Percentiles rank a stretch among this genome's conserved stretches.
Evolutionary conservation across 2,888 invertebrate genomes (phyloP).

Genomic region (Apodemia mormo): DNA sequence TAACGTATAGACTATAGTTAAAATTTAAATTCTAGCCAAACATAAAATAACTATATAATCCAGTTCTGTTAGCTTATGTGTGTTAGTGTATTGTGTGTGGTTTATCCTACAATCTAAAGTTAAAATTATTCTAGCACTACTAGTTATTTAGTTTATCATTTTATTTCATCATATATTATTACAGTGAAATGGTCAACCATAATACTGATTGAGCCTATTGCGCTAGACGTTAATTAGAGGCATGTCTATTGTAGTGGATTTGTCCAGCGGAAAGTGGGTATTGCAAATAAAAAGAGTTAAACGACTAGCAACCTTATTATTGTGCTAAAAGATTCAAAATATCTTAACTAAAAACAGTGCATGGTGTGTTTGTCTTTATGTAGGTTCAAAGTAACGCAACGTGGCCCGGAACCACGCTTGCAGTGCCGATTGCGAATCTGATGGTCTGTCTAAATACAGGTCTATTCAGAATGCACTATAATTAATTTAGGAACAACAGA

Average conservation of each 20-base stretch:
- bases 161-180: background rate
- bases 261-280: slow-evolving; percentile 29
- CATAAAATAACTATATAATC: no score
- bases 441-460: slow-evolving; percentile 35
- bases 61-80: no score
- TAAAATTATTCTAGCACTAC: background rate
- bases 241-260: slow-evolving; percentile 37
- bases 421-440: slow-evolving; percentile 43
- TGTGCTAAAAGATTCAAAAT: slow-evolving; percentile 28
- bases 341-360: slow-evolving; percentile 35
- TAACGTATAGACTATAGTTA: no score
- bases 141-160: background rate
- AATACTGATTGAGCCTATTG: slow-evolving; percentile 25
- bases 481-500: background rate
- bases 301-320: slow-evolving; percentile 36
- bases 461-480: background rate
- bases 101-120: background rate
- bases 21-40: no score
- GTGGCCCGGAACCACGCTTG: slow-evolving; percentile 48
- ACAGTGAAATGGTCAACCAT: slow-evolving; percentile 1
- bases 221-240: slow-evolving; percentile 31
- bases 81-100: no score
- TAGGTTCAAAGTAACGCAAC: slow-evolving; percentile 44
- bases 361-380: slow-evolving; percentile 14
- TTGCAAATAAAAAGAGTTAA: slow-evolving; percentile 11